Conservation (phyloP, 1,140 invertebrate species). For the Psilanteris sp. region DNA sequence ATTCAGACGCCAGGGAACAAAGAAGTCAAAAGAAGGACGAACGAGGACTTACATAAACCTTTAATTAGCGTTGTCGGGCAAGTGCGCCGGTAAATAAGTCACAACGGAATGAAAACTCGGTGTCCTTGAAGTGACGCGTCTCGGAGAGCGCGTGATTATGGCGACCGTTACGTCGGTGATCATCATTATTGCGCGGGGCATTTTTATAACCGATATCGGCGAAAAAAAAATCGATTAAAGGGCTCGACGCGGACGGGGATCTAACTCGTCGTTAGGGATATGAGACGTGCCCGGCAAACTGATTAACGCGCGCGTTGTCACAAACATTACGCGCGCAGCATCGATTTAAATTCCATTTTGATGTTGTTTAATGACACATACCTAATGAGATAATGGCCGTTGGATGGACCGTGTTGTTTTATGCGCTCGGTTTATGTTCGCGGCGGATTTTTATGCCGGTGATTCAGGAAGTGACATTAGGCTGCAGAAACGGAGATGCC, state of each 20-base stretch:
- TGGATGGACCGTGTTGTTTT: not conserved
- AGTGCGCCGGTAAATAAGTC: slow-evolving; percentile 59
- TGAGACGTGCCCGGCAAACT: slow-evolving; percentile 1
- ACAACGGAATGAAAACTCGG: slow-evolving; percentile 59
- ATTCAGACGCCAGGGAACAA: slow-evolving; percentile 21
- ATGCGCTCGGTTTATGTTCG: not conserved
- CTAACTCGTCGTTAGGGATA: slow-evolving; percentile 9
- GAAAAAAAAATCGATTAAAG: slow-evolving; percentile 35
- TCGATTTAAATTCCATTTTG: slow-evolving; percentile 26
- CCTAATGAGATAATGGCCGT: slow-evolving; percentile 9
- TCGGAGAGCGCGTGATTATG: slow-evolving; percentile 34
- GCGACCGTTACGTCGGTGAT: slow-evolving; percentile 23
- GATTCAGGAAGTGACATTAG: too few species aligned
- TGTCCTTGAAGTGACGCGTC: slow-evolving; percentile 53
- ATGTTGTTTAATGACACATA: slow-evolving; percentile 16
- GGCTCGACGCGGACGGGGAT: not conserved
- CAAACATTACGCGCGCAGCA: slow-evolving; percentile 3
- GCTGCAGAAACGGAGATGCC: too few species aligned
- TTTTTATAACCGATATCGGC: slow-evolving; percentile 1
- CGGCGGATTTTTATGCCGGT: too few species aligned
- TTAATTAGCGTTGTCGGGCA: slow-evolving; percentile 61
- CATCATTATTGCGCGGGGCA: slow-evolving; percentile 16
- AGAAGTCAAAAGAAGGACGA: slow-evolving; percentile 10
- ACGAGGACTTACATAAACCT: slow-evolving; percentile 49
- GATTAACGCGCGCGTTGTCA: slow-evolving; percentile 21